Evolutionary conservation across 2,888 invertebrate genomes (phyloP).

Genomic region (Lottia scabra): DNA sequence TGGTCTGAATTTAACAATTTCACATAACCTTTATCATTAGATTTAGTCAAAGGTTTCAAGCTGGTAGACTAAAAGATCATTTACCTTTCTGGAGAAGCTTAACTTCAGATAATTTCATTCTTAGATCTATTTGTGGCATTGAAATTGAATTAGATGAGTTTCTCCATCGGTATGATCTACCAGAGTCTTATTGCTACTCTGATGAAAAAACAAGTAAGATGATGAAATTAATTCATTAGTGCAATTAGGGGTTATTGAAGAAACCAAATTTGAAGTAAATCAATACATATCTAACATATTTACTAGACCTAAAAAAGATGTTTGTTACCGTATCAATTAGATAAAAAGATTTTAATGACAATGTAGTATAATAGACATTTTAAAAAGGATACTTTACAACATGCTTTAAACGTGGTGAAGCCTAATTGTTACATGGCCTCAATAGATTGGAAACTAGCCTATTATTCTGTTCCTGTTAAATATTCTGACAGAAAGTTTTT

Average conservation of each 20-base stretch:
- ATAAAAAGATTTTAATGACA: conserved; percentile 26
- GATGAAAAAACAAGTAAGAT: background rate
- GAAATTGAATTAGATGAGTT: background rate
- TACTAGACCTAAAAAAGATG: conserved; percentile 5
- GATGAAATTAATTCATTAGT: background rate
- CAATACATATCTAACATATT: conserved; percentile 7
- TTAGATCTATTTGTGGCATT: background rate
- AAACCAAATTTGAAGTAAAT: background rate
- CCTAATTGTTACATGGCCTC: too few species aligned
- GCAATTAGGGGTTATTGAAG: background rate
- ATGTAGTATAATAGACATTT: conserved; percentile 27
- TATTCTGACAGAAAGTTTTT: conserved; percentile 3
- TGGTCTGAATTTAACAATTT: background rate
- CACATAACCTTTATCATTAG: background rate
- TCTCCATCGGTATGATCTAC: background rate
- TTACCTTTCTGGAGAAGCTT: background rate
- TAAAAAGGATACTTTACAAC: conserved; percentile 34
- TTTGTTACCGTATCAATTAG: conserved; percentile 2
- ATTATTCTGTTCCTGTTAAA: conserved; percentile 9
- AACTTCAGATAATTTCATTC: conserved; percentile 7
- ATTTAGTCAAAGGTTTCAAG: background rate
- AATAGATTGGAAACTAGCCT: conserved; percentile 18
- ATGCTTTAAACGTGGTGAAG: conserved; percentile 15
- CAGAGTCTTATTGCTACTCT: background rate
- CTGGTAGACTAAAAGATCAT: conserved; percentile 4